A percentile compares a stretch with the other conserved stretches of the same genome.
Evolutionary conservation across 1,140 invertebrate species (phyloP).

Genomic region (Penaeus indicus): DNA sequence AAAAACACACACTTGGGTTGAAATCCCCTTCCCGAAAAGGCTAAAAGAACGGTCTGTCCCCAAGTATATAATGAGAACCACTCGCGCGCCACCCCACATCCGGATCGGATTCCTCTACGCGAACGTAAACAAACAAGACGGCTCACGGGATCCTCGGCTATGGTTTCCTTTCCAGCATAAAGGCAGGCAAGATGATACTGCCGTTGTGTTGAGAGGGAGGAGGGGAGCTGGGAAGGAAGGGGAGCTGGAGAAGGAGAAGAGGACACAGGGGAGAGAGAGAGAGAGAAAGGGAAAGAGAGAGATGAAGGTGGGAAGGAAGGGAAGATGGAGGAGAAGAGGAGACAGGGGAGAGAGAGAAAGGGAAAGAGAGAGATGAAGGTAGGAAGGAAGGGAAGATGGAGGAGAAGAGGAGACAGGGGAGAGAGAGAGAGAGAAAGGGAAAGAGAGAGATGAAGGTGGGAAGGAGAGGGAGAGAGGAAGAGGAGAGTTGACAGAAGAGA

Average conservation of each 20-base stretch:
- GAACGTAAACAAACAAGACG: too few relatives aligned
- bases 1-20: too few relatives aligned
- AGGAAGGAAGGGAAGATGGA: slow-evolving; percentile 7
- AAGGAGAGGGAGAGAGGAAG: not conserved
- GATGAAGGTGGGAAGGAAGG: not conserved
- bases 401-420: slow-evolving; percentile 11
- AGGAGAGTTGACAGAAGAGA: not conserved
- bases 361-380: not conserved
- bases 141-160: too few relatives aligned
- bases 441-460: not conserved
- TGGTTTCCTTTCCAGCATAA: not conserved
- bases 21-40: too few relatives aligned
- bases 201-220: too few relatives aligned
- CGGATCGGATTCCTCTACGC: too few relatives aligned
- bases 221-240: not conserved
- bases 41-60: too few relatives aligned
- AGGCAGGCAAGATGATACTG: not conserved
- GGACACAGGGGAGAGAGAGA: not conserved
- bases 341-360: not conserved
- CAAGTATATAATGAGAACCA: too few relatives aligned
- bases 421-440: not conserved
- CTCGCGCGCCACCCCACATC: too few relatives aligned
- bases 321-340: not conserved
- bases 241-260: not conserved
- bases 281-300: not conserved